Percentiles rank a stretch among this genome's conserved stretches.
These are phyloP conservation scores for Grantiella picta DNA, from an alignment of 2,113 vertebrate species.

Conservation along the genomic window DNA sequence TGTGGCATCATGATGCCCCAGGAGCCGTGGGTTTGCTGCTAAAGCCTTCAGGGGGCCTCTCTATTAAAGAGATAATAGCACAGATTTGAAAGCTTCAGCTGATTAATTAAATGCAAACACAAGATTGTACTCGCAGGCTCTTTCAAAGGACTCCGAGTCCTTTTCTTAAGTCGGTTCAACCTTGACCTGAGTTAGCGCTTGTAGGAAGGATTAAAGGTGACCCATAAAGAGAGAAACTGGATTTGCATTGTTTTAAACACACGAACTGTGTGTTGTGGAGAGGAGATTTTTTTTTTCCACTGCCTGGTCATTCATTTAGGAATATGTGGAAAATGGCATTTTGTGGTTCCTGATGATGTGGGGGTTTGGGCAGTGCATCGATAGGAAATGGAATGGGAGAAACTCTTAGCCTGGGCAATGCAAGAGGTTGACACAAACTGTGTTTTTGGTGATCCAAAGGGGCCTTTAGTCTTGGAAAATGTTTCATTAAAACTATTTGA, in stretches of 20 bases:
- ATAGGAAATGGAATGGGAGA: neutral
- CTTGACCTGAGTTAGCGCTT: neutral
- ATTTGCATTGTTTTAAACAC: slow-evolving; percentile 5
- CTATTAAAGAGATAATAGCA: slow-evolving; percentile 48
- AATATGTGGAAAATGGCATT: neutral
- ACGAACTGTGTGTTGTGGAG: neutral
- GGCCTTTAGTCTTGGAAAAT: neutral
- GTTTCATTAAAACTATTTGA: neutral
- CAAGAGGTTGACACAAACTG: neutral
- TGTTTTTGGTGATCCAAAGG: rapidly evolving
- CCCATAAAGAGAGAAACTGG: neutral
- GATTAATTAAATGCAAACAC: slow-evolving; percentile 63
- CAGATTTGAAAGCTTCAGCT: slow-evolving; percentile 40
- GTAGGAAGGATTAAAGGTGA: neutral
- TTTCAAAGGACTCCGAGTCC: slow-evolving; percentile 2
- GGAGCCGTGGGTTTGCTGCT: neutral
- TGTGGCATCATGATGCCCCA: neutral
- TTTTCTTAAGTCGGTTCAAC: slow-evolving; percentile 2
- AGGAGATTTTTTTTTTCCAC: neutral
- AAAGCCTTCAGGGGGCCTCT: neutral
- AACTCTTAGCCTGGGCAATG: neutral
- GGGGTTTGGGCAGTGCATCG: rapidly evolving
- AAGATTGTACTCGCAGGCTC: neutral
- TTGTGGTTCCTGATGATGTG: neutral
- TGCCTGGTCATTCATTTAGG: rapidly evolving